Evolutionary conservation across 2,797 vertebrate genomes (phyloP).

Genomic region (Sebastes ruberrimus): DNA sequence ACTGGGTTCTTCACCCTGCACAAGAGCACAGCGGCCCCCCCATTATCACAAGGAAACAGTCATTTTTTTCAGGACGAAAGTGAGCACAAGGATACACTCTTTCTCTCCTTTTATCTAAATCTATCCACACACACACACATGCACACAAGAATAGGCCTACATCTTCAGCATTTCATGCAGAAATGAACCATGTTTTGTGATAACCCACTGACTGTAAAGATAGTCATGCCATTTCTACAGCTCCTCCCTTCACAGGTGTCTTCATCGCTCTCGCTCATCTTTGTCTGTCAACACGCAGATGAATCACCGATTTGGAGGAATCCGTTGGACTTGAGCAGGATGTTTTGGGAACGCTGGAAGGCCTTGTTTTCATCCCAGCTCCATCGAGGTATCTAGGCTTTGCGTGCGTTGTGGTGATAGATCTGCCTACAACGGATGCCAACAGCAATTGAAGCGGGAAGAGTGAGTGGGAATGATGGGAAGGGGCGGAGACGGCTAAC

Average conservation of each 20-base stretch:
- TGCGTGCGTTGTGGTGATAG: slow-evolving; percentile 42
- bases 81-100: slow-evolving; percentile 3
- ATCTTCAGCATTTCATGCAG: background rate
- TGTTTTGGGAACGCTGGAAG: slow-evolving; percentile 67
- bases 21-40: slow-evolving; percentile 4
- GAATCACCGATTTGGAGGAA: slow-evolving; percentile 51
- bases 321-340: slow-evolving; percentile 36
- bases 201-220: slow-evolving; percentile 32
- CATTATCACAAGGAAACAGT: slow-evolving; percentile 35
- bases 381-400: slow-evolving; percentile 26
- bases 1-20: background rate
- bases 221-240: slow-evolving; percentile 40
- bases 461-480: slow-evolving; percentile 26
- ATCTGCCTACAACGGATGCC: slow-evolving; percentile 36
- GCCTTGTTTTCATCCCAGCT: slow-evolving; percentile 57
- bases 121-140: slow-evolving; percentile 7
- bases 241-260: slow-evolving; percentile 67
- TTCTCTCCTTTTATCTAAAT: background rate
- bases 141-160: background rate
- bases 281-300: slow-evolving; percentile 63
- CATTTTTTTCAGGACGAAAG: slow-evolving; percentile 32
- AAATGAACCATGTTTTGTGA: slow-evolving; percentile 20
- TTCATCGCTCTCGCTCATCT: slow-evolving; percentile 24
- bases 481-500: slow-evolving; percentile 14
- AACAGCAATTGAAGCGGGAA: slow-evolving; percentile 36